Percentiles rank a stretch among this genome's conserved stretches.
Evolutionary conservation across 2,888 invertebrate genomes (phyloP).

Genomic region (Aelia acuminata): DNA sequence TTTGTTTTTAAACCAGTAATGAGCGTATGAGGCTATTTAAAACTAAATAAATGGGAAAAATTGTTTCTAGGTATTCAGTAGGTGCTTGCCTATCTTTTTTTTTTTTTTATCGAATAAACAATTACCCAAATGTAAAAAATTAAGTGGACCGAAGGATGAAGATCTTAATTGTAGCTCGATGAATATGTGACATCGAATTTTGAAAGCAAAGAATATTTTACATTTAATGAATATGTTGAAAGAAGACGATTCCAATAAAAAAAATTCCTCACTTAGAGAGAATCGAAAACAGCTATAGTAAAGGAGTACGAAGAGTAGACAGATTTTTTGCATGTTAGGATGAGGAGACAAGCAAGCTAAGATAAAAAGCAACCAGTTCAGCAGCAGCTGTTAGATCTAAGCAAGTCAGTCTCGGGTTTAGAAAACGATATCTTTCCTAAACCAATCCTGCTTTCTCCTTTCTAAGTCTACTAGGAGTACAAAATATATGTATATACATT

Average conservation of each 20-base stretch:
- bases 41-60: no score
- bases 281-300: neutral
- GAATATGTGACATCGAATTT: no score
- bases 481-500: neutral
- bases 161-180: no score
- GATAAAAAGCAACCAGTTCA: neutral
- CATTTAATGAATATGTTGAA: no score
- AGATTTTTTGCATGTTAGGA: neutral
- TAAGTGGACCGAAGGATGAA: no score
- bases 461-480: neutral
- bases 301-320: neutral
- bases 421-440: conserved; percentile 9
- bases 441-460: conserved; percentile 20
- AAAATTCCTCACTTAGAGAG: neutral
- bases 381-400: neutral
- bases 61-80: no score
- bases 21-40: no score
- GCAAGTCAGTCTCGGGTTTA: neutral
- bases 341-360: neutral
- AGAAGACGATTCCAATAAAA: neutral
- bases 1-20: no score
- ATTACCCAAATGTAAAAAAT: no score
- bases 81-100: no score
- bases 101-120: no score
- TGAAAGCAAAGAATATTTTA: no score